phyloP scores from a whole-genome alignment of 2,113 vertebrate species.

The Otocyon megalotis region DNA sequence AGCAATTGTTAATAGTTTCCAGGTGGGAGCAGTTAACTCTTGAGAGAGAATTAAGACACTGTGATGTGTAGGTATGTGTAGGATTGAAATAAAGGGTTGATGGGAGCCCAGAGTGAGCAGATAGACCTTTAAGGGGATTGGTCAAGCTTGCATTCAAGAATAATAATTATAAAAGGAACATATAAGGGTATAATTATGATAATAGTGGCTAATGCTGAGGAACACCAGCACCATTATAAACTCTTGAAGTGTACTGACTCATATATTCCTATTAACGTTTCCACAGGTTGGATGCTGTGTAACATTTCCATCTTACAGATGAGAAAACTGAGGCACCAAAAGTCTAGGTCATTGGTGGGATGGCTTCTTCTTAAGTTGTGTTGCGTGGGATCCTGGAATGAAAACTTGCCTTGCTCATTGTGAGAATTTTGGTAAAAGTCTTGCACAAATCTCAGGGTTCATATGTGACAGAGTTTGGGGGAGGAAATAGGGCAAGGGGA shows the following conservation, averaged over 20 bases:
- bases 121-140: background rate
- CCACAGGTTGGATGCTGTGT: background rate
- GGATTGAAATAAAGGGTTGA: background rate
- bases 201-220: background rate
- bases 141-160: background rate
- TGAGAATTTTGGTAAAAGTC: background rate
- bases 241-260: background rate
- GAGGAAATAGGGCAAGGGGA: background rate
- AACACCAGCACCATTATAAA: background rate
- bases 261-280: background rate
- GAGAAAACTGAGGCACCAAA: background rate
- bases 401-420: background rate
- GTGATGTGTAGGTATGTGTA: background rate
- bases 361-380: background rate
- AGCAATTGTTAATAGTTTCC: background rate
- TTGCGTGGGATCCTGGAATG: background rate
- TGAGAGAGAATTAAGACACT: background rate
- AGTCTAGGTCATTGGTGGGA: background rate
- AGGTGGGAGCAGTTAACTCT: background rate
- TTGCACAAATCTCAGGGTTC: background rate
- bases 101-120: background rate
- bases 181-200: background rate
- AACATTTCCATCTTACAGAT: background rate
- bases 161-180: background rate
- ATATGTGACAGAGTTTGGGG: background rate